These are phyloP conservation scores for Ridgeia piscesae DNA, from an alignment of 1,140 invertebrate species.

Conservation along the genomic window DNA sequence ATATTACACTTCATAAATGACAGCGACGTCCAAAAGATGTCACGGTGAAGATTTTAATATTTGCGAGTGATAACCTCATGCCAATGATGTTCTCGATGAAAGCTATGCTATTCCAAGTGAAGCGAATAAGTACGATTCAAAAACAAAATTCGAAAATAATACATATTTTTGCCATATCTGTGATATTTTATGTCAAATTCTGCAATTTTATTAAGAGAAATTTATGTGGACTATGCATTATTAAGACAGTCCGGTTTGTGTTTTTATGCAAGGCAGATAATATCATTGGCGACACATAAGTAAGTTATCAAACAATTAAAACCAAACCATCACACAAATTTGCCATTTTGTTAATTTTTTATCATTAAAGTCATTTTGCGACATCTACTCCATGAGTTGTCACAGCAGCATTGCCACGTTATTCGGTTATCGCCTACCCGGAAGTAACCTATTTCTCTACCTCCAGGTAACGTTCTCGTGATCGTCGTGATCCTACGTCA, in stretches of 20 bases:
- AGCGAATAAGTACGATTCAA: neutral
- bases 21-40: neutral
- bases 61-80: neutral
- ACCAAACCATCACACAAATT: neutral
- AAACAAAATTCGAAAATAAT: neutral
- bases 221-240: neutral
- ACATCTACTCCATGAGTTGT: neutral
- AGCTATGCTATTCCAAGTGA: neutral
- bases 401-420: neutral
- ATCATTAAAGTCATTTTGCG: neutral
- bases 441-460: neutral
- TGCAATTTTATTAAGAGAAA: neutral
- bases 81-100: neutral
- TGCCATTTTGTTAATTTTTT: neutral
- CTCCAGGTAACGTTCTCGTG: constrained; percentile 53
- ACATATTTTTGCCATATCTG: neutral
- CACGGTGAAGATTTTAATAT: neutral
- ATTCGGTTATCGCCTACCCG: neutral
- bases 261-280: neutral
- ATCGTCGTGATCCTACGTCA: constrained; percentile 50
- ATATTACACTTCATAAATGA: neutral
- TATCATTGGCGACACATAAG: neutral
- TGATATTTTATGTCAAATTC: neutral
- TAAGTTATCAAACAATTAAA: too few species aligned
- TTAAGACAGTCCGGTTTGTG: neutral